Conservation (phyloP, 92 coral and sea anemone species). For the Phenganax marumi region DNA sequence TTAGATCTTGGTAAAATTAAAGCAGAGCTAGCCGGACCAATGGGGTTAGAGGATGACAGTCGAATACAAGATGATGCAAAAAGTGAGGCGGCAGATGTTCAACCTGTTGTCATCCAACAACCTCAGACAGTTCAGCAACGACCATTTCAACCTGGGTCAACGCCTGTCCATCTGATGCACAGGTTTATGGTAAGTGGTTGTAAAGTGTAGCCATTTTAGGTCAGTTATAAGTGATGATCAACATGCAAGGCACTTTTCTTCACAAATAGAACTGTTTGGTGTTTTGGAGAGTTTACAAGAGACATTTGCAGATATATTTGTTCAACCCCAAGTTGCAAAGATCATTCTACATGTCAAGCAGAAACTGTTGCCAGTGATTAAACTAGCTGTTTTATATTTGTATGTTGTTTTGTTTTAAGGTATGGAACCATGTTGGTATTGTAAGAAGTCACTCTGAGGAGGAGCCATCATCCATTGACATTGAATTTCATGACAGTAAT, state of each 20-base stretch:
- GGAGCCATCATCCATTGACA: constrained; percentile 88
- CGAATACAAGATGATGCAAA: constrained; percentile 20
- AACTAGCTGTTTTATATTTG: no score
- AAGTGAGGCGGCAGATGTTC: neutral
- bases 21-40: constrained; percentile 89
- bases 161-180: constrained; percentile 95
- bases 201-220: neutral
- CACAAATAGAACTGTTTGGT: no score
- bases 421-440: constrained; percentile 94
- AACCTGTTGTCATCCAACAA: constrained; percentile 35
- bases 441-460: constrained; percentile 91
- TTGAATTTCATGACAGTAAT: constrained; percentile 90
- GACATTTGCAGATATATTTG: no score
- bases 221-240: neutral
- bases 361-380: no score
- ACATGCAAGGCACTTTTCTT: no score
- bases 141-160: constrained; percentile 88
- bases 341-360: no score
- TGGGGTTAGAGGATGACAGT: constrained; percentile 79
- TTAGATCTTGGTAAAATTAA: constrained; percentile 85
- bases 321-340: no score
- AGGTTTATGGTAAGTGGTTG: constrained; percentile 77
- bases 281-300: no score
- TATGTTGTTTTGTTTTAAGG: constrained; percentile 47
- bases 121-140: constrained; percentile 74